Evolutionary conservation across 1,140 invertebrate genomes (phyloP).

Genomic region (Bombus consobrinus): DNA sequence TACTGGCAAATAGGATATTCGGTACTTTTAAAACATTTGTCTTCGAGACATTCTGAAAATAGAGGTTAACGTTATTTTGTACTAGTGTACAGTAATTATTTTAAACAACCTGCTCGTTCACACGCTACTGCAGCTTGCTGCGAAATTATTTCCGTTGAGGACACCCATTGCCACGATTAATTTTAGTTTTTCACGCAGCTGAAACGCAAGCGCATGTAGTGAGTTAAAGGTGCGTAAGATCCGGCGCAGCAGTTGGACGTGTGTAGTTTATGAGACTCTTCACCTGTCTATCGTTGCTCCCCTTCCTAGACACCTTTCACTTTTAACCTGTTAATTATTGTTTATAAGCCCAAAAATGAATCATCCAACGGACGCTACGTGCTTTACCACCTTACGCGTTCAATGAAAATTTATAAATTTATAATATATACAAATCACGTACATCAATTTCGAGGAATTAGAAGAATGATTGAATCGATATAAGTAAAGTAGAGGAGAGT

Average conservation of each 20-base stretch:
- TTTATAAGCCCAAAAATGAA: constrained; percentile 10
- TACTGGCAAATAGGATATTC: not conserved
- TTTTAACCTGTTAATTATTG: constrained; percentile 55
- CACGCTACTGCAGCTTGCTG: constrained; percentile 1
- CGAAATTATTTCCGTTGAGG: constrained; percentile 57
- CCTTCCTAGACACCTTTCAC: constrained; percentile 21
- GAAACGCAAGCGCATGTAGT: constrained; percentile 3
- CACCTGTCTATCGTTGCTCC: constrained; percentile 48
- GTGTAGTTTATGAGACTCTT: constrained; percentile 40
- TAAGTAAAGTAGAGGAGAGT: no score
- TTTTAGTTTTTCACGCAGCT: constrained; percentile 53
- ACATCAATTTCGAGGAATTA: no score
- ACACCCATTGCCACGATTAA: constrained; percentile 51
- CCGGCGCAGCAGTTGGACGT: constrained; percentile 19
- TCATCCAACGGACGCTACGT: not conserved
- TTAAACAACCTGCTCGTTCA: constrained; percentile 11
- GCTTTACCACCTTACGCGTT: not conserved
- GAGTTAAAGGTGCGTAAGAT: constrained; percentile 34
- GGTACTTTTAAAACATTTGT: not conserved
- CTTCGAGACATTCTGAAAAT: not conserved
- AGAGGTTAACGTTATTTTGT: not conserved
- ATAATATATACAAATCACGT: no score
- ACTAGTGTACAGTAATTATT: not conserved
- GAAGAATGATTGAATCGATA: no score
- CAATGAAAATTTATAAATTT: not conserved